Evolutionary conservation across 2,797 vertebrate genomes (phyloP).

Genomic region (Leucoraja ocellata): DNA sequence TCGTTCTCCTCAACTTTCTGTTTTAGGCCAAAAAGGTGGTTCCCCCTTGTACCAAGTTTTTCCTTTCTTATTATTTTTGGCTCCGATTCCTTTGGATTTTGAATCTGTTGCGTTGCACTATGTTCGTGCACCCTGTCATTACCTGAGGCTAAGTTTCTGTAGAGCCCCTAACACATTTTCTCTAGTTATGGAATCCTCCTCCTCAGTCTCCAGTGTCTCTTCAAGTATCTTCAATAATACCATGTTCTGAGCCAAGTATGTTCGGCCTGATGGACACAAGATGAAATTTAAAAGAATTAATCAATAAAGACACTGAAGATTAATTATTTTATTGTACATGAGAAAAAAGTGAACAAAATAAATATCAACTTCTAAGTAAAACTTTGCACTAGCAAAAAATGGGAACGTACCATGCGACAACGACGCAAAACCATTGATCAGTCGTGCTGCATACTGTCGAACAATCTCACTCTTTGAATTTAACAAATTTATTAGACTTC

Average conservation of each 20-base stretch:
- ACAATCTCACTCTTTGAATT: slow-evolving; percentile 73
- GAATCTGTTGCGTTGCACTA: too few species aligned
- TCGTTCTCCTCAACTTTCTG: neutral
- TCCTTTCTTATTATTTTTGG: too few species aligned
- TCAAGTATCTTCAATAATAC: slow-evolving; percentile 69
- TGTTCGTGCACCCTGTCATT: slow-evolving; percentile 41
- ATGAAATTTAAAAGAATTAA: neutral
- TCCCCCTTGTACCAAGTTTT: too few species aligned
- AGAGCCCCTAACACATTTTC: slow-evolving; percentile 81
- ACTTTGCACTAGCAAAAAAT: neutral
- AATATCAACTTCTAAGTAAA: too few species aligned
- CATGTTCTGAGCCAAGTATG: slow-evolving; percentile 79
- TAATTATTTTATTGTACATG: too few species aligned
- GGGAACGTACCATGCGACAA: slow-evolving; percentile 74
- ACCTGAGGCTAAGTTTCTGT: slow-evolving; percentile 96
- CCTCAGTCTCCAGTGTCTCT: slow-evolving; percentile 71
- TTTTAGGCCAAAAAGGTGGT: neutral
- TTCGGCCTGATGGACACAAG: slow-evolving; percentile 64
- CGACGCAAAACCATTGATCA: slow-evolving; percentile 85
- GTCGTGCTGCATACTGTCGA: slow-evolving; percentile 78
- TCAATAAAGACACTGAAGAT: neutral
- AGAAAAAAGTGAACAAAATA: too few species aligned
- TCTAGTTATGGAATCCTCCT: slow-evolving; percentile 71
- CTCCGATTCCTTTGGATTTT: too few species aligned
- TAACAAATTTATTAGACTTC: slow-evolving; percentile 68